Conservation (phyloP, 2,113 vertebrate species). For the Sorex fumeus region DNA sequence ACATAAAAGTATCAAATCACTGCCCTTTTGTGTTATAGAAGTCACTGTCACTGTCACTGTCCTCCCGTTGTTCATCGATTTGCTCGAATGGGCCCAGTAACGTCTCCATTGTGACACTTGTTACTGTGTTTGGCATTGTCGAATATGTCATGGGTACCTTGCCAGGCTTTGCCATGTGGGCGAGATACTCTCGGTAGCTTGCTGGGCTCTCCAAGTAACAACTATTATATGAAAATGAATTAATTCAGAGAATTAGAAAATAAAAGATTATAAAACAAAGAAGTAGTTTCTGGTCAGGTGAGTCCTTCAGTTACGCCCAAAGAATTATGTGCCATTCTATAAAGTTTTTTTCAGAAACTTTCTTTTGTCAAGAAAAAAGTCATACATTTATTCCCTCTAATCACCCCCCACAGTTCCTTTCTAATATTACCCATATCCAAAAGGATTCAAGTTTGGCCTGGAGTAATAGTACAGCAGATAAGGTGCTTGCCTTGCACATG, state of each 20-base stretch:
- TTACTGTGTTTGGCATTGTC: too few relatives aligned
- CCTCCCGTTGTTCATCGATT: too few relatives aligned
- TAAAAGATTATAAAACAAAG: not conserved
- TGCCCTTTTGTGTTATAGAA: not conserved
- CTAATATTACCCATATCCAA: not conserved
- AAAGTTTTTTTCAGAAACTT: not conserved
- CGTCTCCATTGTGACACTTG: too few relatives aligned
- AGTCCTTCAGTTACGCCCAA: not conserved
- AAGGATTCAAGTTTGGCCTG: not conserved
- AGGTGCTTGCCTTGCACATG: too few relatives aligned
- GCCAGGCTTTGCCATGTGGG: too few relatives aligned
- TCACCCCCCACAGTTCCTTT: not conserved
- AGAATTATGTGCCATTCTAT: not conserved
- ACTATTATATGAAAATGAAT: not conserved
- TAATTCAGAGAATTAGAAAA: conserved; percentile 36
- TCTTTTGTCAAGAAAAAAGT: not conserved
- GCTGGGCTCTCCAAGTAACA: not conserved
- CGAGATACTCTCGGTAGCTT: too few relatives aligned
- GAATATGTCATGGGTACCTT: too few relatives aligned
- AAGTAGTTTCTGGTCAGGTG: not conserved
- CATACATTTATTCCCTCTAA: not conserved
- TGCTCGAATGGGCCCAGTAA: too few relatives aligned
- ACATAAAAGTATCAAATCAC: not conserved
- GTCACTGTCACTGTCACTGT: too few relatives aligned
- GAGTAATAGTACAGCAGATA: too few relatives aligned